Evolutionary conservation across 2,888 invertebrate species (phyloP), one percentile per base, ranked within the genome.

Genomic region (Troides oblongomaculatus): DNA sequence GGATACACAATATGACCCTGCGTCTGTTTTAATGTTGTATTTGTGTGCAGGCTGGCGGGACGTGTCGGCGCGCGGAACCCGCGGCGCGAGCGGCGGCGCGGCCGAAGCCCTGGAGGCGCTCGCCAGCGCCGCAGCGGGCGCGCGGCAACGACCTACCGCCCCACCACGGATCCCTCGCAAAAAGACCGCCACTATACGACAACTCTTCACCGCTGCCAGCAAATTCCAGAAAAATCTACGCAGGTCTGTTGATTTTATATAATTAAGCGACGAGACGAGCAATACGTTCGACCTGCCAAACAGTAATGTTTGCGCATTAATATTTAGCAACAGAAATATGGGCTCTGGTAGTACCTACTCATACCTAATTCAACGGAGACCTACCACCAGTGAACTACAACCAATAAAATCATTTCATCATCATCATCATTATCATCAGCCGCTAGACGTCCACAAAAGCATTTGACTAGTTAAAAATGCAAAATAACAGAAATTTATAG

Each of bases 211-310:
- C 0, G 97, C 98, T 14, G 97, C 98, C 66, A 97, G 98, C 82
- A 99, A 99, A 92, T 99, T 99, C 84, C 98, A 99, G 87, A 99
- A 99, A 88, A 96, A 96, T 80, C 92, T 99, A 72, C 94, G 97
- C 82, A 95, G 96, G 96, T 96, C 84, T 12, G 57, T 62, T 23
- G 21, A 21, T 21, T 21, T 21, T 21, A 21, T 21, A 1, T 21
- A 21, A 21, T 21, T 21, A 21, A 21, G 30, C 30, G 30, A 5
- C 30, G 30, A 30, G 30, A 30, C 30, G 30, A 30, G 0, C 30
- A 30, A 30, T 0, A 30, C 30, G 30, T 3, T 30, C 30, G 21
- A 30, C 30, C 30, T 30, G 30, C 3, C 0, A 0, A 30, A 30
- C 30, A 30, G 30, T 30, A 30, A 30, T 30, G 30, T 30, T 30